A percentile compares a stretch with the other conserved stretches of the same genome.
Evolutionary conservation across 2,113 vertebrate species (phyloP).

Genomic region (Peromyscus maniculatus): DNA sequence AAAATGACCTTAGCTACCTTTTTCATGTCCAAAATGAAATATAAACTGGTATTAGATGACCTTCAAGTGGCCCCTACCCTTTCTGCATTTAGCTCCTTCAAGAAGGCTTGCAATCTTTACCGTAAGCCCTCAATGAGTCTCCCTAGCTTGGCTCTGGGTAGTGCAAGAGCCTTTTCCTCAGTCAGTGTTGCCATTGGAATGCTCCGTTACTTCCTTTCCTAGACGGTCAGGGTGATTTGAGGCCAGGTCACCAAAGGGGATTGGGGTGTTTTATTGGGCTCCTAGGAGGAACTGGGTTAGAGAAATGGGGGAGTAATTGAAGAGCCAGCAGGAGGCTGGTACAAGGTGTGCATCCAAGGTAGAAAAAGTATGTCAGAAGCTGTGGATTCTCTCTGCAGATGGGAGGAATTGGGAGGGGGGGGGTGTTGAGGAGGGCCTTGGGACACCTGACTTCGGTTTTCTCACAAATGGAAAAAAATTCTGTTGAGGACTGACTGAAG

Average conservation of each 20-base stretch:
- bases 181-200: neutral
- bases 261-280: neutral
- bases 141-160: neutral
- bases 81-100: neutral
- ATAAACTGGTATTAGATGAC: no score
- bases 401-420: neutral
- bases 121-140: neutral
- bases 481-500: neutral
- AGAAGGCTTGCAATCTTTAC: rapidly evolving
- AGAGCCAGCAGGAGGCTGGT: neutral
- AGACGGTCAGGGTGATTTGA: neutral
- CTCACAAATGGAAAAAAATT: neutral
- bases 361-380: neutral
- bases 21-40: neutral
- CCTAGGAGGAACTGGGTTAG: neutral
- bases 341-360: no score
- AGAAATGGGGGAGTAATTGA: neutral
- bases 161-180: neutral
- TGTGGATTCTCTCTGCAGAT: rapidly evolving
- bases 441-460: neutral
- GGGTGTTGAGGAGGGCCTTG: no score
- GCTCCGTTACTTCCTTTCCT: neutral
- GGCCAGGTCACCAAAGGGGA: neutral
- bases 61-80: neutral
- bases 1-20: neutral